Conservation (phyloP, 2,113 vertebrate genomes). For the Emydocephalus ijimae region DNA sequence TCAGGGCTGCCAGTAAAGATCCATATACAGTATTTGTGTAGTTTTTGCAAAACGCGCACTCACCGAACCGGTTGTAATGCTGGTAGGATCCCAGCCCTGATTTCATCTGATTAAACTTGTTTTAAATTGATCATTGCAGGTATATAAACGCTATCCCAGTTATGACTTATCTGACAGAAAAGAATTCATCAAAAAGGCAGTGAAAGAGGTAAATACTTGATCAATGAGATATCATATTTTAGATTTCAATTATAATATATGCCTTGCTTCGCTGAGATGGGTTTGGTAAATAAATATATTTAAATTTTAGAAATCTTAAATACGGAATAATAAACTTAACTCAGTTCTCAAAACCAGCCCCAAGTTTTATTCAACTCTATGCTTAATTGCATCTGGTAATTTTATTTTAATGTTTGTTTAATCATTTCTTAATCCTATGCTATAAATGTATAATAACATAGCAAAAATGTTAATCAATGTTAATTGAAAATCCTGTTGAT, state of each 20-base stretch:
- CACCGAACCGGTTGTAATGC: no score
- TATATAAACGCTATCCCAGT: conserved; percentile 88
- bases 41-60: not conserved
- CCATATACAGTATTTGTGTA: not conserved
- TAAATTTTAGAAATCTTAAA: not conserved
- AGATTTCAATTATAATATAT: not conserved
- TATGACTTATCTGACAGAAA: conserved; percentile 87
- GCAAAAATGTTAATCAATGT: not conserved
- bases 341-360: not conserved
- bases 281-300: not conserved
- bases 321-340: not conserved
- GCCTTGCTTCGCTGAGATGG: not conserved
- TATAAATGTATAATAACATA: not conserved
- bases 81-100: no score
- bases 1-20: not conserved
- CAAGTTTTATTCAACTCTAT: not conserved
- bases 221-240: not conserved
- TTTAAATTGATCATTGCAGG: conserved; percentile 68
- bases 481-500: not conserved
- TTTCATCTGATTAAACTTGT: not conserved
- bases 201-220: conserved; percentile 82
- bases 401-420: not conserved
- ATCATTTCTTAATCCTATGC: not conserved
- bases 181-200: conserved; percentile 90
- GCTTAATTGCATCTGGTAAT: not conserved